A percentile compares a stretch with the other conserved stretches of the same genome.
These are phyloP conservation scores for Danaus plexippus DNA, from an alignment of 1,140 invertebrate species.

Conservation along the genomic window DNA sequence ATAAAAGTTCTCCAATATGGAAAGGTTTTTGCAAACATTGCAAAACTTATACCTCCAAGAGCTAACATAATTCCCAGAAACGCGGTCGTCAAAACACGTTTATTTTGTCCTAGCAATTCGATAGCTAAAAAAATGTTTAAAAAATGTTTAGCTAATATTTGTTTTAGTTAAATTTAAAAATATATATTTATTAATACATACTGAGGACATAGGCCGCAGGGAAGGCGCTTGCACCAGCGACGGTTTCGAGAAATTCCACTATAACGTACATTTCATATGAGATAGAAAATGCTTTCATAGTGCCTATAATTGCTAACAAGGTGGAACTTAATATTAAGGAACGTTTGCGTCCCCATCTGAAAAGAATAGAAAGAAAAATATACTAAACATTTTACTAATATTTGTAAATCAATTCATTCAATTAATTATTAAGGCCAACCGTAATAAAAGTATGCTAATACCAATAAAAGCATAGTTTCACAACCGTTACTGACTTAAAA, in stretches of 20 bases:
- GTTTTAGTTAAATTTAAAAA: slow-evolving; percentile 1
- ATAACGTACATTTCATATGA: slow-evolving; percentile 77
- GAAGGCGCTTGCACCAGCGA: slow-evolving; percentile 67
- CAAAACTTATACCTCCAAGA: slow-evolving; percentile 49
- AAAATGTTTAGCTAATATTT: neutral
- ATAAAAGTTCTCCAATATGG: slow-evolving; percentile 60
- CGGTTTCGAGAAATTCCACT: slow-evolving; percentile 79
- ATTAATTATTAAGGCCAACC: no score
- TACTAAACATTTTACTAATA: no score
- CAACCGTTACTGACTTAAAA: no score
- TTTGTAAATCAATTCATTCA: no score
- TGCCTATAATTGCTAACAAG: slow-evolving; percentile 52
- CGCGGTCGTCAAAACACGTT: slow-evolving; percentile 52
- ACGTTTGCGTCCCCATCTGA: slow-evolving; percentile 57
- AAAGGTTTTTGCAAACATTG: slow-evolving; percentile 52
- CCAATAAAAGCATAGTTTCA: no score
- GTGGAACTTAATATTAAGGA: slow-evolving; percentile 51
- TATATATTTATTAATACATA: slow-evolving; percentile 24
- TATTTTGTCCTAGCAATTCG: slow-evolving; percentile 54
- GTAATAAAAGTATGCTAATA: no score
- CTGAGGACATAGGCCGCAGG: slow-evolving; percentile 64
- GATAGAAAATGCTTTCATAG: slow-evolving; percentile 74
- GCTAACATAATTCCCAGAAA: slow-evolving; percentile 56
- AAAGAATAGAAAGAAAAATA: slow-evolving; percentile 6
- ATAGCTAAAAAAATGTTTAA: slow-evolving; percentile 43